Base-by-base conservation (phyloP, 2,888 invertebrate genomes). In the Trilocha varians region DNA sequence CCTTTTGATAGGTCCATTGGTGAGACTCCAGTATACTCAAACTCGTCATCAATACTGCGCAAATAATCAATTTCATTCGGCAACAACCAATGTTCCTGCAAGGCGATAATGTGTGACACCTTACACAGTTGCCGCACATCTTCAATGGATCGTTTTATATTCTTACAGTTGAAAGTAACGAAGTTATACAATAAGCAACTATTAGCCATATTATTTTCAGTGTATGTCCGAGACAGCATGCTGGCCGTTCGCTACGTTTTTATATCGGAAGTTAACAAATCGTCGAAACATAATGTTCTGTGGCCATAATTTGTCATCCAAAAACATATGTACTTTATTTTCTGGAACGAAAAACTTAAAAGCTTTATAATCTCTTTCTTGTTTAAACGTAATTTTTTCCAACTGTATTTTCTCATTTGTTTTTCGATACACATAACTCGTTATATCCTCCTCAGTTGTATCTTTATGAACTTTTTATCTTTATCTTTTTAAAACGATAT, bases 161-260 rank as follows among this genome's bases (percentile, higher is more conserved):
- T 45, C 38, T 51, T 55, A 37, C 58, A 57, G 32, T 59, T 57
- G 40, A 57, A 57, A 17, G 39, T 51, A 5, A 50, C 34, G 8
- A 34, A 13, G 13, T 14, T 34, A 34, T 34, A 14, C 8, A 14
- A 8, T 8, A 8, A 13, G 3, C 34, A 8, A 13, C 34, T 13
- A 13, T 13, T 14, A 14, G 8, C 32, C 32, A 9, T 9, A 14
- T 15, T 32, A 3, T 9, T 13, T n/a, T 16, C 16, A 8, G 9
- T 16, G 2, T 32, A n/a, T 16, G 3, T 9, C 16, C 9, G n/a
- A 1, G 13, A 16, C 13, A 32, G 6, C 33, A n/a, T 13, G 4
- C 5, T 18, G 5, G 8, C 18, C 18, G 18, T 18, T 18, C 18
- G 18, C 8, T 18, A 5, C 5, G 4, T 18, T 18, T 18, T 32